These are phyloP conservation scores for Platygyra sinensis DNA, from an alignment of 64 coral and sea anemone genomes.

Conservation along the genomic window DNA sequence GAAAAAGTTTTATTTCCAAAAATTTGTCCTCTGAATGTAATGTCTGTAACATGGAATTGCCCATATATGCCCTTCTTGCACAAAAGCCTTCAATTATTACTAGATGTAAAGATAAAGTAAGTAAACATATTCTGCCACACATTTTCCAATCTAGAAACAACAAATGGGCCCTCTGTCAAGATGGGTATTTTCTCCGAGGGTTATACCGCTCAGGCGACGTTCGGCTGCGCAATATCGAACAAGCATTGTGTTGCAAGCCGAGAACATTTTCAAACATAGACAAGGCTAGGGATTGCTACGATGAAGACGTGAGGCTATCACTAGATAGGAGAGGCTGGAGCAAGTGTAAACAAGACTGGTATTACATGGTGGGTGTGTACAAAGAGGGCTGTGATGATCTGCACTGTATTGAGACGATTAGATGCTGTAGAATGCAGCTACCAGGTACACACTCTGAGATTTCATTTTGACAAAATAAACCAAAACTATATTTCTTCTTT, in stretches of 20 bases:
- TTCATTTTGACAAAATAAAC: too few relatives aligned
- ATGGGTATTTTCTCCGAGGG: not conserved
- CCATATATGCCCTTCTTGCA: too few relatives aligned
- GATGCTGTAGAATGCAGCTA: not conserved
- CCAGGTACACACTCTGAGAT: not conserved
- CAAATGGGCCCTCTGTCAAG: not conserved
- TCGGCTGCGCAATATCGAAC: not conserved
- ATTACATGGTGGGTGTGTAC: not conserved
- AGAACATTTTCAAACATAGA: not conserved
- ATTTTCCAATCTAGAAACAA: too few relatives aligned
- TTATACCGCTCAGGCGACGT: not conserved
- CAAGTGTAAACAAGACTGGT: not conserved
- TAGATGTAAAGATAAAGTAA: too few relatives aligned
- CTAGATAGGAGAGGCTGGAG: not conserved
- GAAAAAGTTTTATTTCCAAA: too few relatives aligned
- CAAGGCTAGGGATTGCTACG: not conserved
- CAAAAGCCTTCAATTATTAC: too few relatives aligned
- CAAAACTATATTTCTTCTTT: too few relatives aligned
- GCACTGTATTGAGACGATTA: conserved; percentile 4
- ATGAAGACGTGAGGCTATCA: not conserved
- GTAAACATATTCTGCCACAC: too few relatives aligned
- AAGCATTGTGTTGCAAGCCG: not conserved
- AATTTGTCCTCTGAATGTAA: too few relatives aligned
- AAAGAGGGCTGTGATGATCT: not conserved
- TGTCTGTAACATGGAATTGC: too few relatives aligned